Evolutionary conservation across 2,888 invertebrate species (phyloP).

Genomic region (Dioctria rufipes): DNA sequence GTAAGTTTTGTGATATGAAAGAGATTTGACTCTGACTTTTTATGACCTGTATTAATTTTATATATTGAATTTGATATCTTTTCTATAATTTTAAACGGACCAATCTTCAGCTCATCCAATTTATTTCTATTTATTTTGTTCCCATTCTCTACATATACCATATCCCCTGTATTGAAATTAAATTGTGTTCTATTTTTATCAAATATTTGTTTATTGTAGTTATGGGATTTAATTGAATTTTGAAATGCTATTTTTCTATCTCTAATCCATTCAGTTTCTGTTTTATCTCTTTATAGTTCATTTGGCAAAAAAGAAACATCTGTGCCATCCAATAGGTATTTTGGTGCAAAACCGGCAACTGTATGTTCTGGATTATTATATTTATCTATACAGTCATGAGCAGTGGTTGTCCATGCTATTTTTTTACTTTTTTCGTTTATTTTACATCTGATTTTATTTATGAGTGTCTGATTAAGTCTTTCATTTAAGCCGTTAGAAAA

Average conservation of each 20-base stretch:
- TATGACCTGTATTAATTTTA: slow-evolving; percentile 47
- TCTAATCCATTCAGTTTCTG: not conserved
- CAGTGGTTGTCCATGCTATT: too few relatives aligned
- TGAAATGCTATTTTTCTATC: slow-evolving; percentile 1
- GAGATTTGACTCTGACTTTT: slow-evolving; percentile 29
- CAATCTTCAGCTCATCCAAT: slow-evolving; percentile 24
- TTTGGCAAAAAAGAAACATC: too few relatives aligned
- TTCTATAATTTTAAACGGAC: slow-evolving; percentile 45
- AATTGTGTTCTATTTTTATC: slow-evolving; percentile 1
- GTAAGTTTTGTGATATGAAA: not conserved
- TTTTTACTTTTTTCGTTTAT: too few relatives aligned
- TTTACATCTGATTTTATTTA: too few relatives aligned
- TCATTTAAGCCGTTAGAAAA: slow-evolving; percentile 33
- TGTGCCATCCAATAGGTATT: too few relatives aligned
- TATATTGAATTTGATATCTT: slow-evolving; percentile 54
- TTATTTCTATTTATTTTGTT: slow-evolving; percentile 27
- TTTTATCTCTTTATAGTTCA: slow-evolving; percentile 1
- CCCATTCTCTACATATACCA: slow-evolving; percentile 21
- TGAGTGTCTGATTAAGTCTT: too few relatives aligned
- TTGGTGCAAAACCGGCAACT: too few relatives aligned
- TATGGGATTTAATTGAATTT: not conserved
- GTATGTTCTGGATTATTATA: too few relatives aligned
- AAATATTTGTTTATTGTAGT: slow-evolving; percentile 9
- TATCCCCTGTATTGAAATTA: not conserved
- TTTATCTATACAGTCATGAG: too few relatives aligned